Evolutionary conservation across 2,797 vertebrate genomes (phyloP), one percentile per base, ranked within the genome.

Genomic region (Phataginus tricuspis): DNA sequence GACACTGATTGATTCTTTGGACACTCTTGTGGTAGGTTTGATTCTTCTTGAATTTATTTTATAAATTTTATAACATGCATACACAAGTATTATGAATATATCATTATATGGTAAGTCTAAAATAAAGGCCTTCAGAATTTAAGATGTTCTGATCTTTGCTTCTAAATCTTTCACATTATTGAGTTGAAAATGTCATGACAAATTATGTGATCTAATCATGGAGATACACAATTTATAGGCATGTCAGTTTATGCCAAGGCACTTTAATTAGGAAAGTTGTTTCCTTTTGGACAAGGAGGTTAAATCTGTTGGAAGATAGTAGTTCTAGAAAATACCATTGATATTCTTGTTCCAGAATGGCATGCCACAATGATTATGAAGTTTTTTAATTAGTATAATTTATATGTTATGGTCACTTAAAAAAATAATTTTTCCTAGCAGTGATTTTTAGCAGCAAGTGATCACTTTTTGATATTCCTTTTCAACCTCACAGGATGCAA

Each of bases 1-100:
- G 97, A 99, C 99, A 45, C 98, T 99, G 95, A 99, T 99, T 86
- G 99, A 99, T 98, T 99, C 99, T 63, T 98, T 99, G 98, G 99
- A 99, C 98, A 99, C 99, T 97, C 99, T 99, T 96, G 99, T 99
- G 99, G 99, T 99, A 98, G 98, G 99, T 99, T 91, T 94, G 51
- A 93, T 95, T 90, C 95, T 23, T 95, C 96, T 77, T 97, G 68
- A 45, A 68, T 96, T 45, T 86, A 31, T 87, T 93, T 91, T 80
- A 72, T 89, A 80, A 85, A 74, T 94, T 94, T 96, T 29, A 57
- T 94, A 83, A 82, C 93, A 82, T 55, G 15, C 15, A 68, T 42
- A 74, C 16, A 84, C 34, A 91, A 59, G 27, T 91, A 59, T 71
- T 89, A 34, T 57, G 59, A 95, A 83, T 94, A 49, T 77, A 77